Base-by-base conservation (phyloP, 2,888 invertebrate genomes). In the Aphidius colemani region DNA sequence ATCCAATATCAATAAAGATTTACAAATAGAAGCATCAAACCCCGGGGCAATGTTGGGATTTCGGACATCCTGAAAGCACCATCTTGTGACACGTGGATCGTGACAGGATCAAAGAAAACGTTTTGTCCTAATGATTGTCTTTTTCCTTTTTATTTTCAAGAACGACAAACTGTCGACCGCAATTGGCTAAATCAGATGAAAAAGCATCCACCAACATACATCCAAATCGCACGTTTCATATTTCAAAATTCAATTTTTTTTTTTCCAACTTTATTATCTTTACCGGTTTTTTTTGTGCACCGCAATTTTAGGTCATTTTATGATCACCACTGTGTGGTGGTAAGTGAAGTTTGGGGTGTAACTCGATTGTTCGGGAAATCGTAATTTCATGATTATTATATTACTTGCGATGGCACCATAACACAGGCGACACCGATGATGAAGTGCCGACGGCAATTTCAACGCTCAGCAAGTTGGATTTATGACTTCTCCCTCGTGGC, bases 81-180 rank as follows among this genome's bases (percentile, higher is more conserved):
- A 41, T 44, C 43, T 60, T 48, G 60, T 61, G 62, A 66, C 67
- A 64, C 62, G 59, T 51, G 67, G 66, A 69, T 78, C 76, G 77
- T 78, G 78, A 79, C 78, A 69, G 72, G 79, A 80, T 81, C 80
- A 81, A 81, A 81, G 78, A 73, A 68, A 78, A 70, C 71, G 74
- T 72, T 77, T 76, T 74, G 72, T 71, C 70, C 76, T 80, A 80
- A 80, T 75, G 77, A 80, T 72, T 72, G 71, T 67, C 72, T 71
- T 65, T 69, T 63, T 63, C 53, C 50, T 58, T 50, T 53, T 63
- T 11, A 13, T n/a, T 48, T 10, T 11, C 10, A 10, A n/a, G 43
- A 18, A 61, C 40, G 44, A 13, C 50, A 44, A 45, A 39, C 18
- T 30, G 41, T 62, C 40, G 6, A n/a, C 11, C 55, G 4, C 40